Percentiles rank a stretch among this genome's conserved stretches.
These are phyloP conservation scores for Dione vanillae DNA, from an alignment of 2,888 invertebrate species.

Conservation along the genomic window DNA sequence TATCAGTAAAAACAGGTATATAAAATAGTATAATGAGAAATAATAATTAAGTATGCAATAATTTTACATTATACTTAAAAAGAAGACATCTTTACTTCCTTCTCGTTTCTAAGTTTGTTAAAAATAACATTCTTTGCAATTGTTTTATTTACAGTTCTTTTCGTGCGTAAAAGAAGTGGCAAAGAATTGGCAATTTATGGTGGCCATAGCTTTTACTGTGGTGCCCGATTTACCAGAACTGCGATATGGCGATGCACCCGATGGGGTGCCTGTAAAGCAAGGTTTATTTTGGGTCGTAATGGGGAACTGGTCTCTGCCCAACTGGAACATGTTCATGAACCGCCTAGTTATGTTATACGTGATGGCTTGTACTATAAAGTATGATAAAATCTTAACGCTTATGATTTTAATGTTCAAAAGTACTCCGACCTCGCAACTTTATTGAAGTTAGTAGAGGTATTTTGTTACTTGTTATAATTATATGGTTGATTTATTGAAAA, in stretches of 20 bases:
- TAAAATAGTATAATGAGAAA: too few relatives aligned
- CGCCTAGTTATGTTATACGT: slow-evolving; percentile 46
- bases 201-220: slow-evolving; percentile 54
- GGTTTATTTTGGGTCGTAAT: slow-evolving; percentile 45
- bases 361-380: slow-evolving; percentile 36
- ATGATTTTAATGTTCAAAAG: too few relatives aligned
- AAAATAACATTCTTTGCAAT: background rate
- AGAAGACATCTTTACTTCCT: too few relatives aligned
- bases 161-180: slow-evolving; percentile 49
- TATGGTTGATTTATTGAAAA: too few relatives aligned
- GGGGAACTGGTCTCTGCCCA: slow-evolving; percentile 40
- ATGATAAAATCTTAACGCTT: background rate
- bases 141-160: slow-evolving; percentile 48
- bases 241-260: slow-evolving; percentile 52
- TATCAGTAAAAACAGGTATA: too few relatives aligned
- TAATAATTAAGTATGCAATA: too few relatives aligned
- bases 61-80: too few relatives aligned
- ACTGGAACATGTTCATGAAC: slow-evolving; percentile 47
- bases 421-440: too few relatives aligned
- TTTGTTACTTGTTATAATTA: too few relatives aligned
- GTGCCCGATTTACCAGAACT: slow-evolving; percentile 40
- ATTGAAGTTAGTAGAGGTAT: too few relatives aligned
- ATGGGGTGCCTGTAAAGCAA: slow-evolving; percentile 50
- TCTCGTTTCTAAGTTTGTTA: background rate
- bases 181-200: slow-evolving; percentile 52